Evolutionary conservation across 2,113 vertebrate genomes (phyloP), one percentile per base, ranked within the genome.

Genomic region (Abramis brama): DNA sequence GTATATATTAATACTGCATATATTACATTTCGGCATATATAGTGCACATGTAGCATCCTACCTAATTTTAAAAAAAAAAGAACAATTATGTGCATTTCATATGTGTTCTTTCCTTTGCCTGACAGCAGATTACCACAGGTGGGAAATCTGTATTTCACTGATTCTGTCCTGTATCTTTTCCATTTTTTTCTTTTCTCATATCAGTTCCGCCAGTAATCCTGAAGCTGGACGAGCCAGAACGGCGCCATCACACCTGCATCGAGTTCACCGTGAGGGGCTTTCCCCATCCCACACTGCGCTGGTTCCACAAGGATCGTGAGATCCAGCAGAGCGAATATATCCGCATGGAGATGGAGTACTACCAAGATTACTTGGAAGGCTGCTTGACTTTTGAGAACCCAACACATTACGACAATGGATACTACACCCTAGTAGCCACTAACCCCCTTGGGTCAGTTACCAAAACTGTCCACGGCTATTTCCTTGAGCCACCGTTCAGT

Each of bases 381-480:
- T 99, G 98, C 79, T 94, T 99, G 89, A 97, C 94, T 84, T 97
- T 99, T 92, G 96, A 97, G 91, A 97, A 98, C 90, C 98, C 98
- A 30, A 99, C 98, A 0, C 98, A 99, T 92, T 96, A 97, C 89
- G 96, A 99, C 94, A 99, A 99, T 0, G 98, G 98, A 87, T 98
- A 99, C 95, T 99, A 99, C 92, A 99, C 98, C 0, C 96, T 99
- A 55, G 94, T 98, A 87, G 98, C 97, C 77, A 96, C 94, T 88
- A 99, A 99, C 92, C 90, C 94, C 0, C 89, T 99, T 87, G 98
- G 98, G 74, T 95, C 94, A 0, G 96, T 96, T 92, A 96, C 94
- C 82, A 97, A 98, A 94, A 97, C 97, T 0, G 96, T 99, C 89
- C 96, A 94, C 2, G 98, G 96, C 70, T 97, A 98, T 91, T 99